Evolutionary conservation across 2,797 vertebrate species (phyloP), one percentile per base, ranked within the genome.

Genomic region (Tamandua tetradactyla): DNA sequence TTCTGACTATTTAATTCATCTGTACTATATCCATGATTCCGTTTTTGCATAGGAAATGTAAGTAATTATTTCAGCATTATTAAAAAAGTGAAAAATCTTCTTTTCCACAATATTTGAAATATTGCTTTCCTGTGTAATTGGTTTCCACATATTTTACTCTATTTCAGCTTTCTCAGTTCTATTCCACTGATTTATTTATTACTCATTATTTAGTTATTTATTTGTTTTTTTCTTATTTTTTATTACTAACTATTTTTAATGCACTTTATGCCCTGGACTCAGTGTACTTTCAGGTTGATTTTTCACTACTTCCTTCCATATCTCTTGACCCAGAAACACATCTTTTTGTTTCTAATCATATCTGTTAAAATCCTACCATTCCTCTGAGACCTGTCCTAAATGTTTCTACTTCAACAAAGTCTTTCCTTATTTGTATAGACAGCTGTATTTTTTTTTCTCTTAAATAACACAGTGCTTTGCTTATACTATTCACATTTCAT

Each of bases 271-370:
- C 30, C 49, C n/a, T 66, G 18, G 15, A 42, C 49, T 5, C n/a
- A 49, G 27, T 62, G 37, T 64, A 27, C 32, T 68, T 93, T 86
- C 49, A 87, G 17, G 83, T 72, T 66, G 15, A 79, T 87, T 91
- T 94, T 37, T 94, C 64, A 57, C 30, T 59, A 17, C 14, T 40
- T 92, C 59, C 13, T 85, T 86, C 72, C 20, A 0, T 12, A 72
- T 61, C 57, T 76, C 44, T 30, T 93, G 91, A 95, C 76, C 66
- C 66, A 91, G 83, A 94, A 94, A 96, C 66, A 94, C 9, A 89
- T 35, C 47, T 93, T 79, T 61, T 35, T 72, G 23, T 94, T 90
- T 89, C 87, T 92, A 85, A 47, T 93, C 49, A 62, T 72, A 84
- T 93, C 87, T 76, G 84, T 91, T 82, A 86, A 94, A 91, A 83